These are phyloP conservation scores for Mareca strepera DNA, from an alignment of 2,797 vertebrate genomes.

Conservation along the genomic window DNA sequence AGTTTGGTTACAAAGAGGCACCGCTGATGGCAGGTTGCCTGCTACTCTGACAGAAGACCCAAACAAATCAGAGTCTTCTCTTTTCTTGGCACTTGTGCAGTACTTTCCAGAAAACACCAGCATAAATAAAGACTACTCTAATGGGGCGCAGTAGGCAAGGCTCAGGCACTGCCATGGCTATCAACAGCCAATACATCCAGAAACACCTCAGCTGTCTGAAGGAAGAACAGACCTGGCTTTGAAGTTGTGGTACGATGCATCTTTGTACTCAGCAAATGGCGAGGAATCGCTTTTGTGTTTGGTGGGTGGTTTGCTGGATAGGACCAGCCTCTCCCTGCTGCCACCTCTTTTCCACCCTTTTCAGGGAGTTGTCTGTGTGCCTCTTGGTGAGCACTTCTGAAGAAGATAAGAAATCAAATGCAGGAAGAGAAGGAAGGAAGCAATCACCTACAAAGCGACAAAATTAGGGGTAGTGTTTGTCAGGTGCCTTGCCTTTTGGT, in stretches of 20 bases:
- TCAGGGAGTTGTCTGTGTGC: constrained; percentile 40
- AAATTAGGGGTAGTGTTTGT: constrained; percentile 61
- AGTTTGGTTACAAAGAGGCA: not conserved
- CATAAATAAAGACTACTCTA: not conserved
- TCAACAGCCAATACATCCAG: not conserved
- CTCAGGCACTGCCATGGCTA: not conserved
- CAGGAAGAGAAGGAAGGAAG: constrained; percentile 67
- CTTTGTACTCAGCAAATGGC: not conserved
- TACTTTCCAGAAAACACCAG: not conserved
- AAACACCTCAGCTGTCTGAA: not conserved
- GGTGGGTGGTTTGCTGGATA: not conserved
- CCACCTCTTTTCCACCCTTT: constrained; percentile 10
- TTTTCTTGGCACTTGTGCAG: not conserved
- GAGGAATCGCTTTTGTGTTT: not conserved
- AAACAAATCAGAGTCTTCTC: constrained; percentile 21
- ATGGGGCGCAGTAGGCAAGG: not conserved
- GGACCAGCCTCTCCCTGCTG: not conserved
- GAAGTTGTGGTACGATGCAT: not conserved
- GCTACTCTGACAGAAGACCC: constrained; percentile 42
- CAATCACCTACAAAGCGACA: constrained; percentile 59
- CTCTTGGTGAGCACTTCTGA: constrained; percentile 49
- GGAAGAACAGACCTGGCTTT: not conserved
- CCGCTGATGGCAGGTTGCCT: not conserved
- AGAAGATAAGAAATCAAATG: constrained; percentile 56
- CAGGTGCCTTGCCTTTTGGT: constrained; percentile 52